Base-by-base conservation (phyloP, 2,113 vertebrate genomes). In the Paracyprichromis sp. region DNA sequence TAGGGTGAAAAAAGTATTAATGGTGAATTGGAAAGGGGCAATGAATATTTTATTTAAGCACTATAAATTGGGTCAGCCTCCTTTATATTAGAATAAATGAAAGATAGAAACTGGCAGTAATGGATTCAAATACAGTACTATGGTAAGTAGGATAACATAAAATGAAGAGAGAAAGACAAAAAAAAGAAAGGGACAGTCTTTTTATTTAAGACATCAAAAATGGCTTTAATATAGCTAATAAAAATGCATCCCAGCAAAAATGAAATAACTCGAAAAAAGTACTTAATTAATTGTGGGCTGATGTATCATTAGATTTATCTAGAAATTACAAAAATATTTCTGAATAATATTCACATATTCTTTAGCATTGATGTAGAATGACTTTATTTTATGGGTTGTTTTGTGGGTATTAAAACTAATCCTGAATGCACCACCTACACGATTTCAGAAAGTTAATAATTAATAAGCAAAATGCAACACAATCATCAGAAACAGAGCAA, bases 31-130 rank as follows among this genome's bases (percentile, higher is more conserved):
- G 31, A 54, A 90, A 88, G 19, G 79, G 73, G 21, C 14, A 50
- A 90, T 92, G 82, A 88, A 93, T 89, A 87, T 93, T 91, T 92
- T 16, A 92, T 92, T 87, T 34, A 86, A 88, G 87, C 29, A 83
- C 45, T 85, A 52, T 90, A 89, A 94, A 94, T 83, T 89, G 43
- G 91, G 90, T 87, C 92, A 91, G 83, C 50, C 63, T 81, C 66
- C 82, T 91, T 91, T 82, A 89, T 89, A 86, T 89, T 85, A 56
- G 52, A 84, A 83, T 38, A 82, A 81, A 83, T 92, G 59, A 88
- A 21, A 80, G 54, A 82, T 26, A 34, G 47, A 80, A 43, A 54
- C 69, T 80, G 91, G 69, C 82, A 90, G 84, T 82, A 91, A 90
- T 90, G 76, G 13, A 91, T 59, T 85, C n/a, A 82, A 88, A 21